Evolutionary conservation across 92 coral and sea anemone genomes (phyloP).

Genomic region (Actinostola sp.): DNA sequence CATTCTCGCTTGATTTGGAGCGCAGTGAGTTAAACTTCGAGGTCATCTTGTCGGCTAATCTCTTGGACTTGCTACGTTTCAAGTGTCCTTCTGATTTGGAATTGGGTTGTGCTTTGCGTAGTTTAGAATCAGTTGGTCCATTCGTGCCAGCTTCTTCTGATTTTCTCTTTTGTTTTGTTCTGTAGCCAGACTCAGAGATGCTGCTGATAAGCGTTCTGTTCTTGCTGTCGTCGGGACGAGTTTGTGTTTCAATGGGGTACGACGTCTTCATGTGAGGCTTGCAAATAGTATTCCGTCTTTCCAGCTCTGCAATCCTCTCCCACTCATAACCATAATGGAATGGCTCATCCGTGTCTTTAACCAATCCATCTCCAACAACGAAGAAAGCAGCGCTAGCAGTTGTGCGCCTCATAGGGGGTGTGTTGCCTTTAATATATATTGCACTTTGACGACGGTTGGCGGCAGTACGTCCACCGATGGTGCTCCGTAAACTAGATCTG

Average conservation of each 20-base stretch:
- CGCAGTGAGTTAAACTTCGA: constrained; percentile 72
- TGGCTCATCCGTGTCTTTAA: constrained; percentile 38
- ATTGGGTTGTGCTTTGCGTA: constrained; percentile 34
- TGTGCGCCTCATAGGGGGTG: constrained; percentile 81
- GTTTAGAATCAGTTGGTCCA: constrained; percentile 5
- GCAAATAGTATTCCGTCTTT: constrained; percentile 84
- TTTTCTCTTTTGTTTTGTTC: constrained; percentile 65
- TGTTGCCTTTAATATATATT: constrained; percentile 69
- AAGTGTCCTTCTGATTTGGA: constrained; percentile 73
- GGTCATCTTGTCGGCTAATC: constrained; percentile 52
- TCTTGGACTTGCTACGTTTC: constrained; percentile 69
- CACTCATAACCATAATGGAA: constrained; percentile 68
- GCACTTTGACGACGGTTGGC: constrained; percentile 86
- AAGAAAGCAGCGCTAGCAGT: constrained; percentile 82
- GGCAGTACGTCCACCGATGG: constrained; percentile 53
- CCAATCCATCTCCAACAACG: constrained; percentile 68
- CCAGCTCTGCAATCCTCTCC: constrained; percentile 86
- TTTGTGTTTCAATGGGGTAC: constrained; percentile 93
- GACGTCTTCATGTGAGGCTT: constrained; percentile 96
- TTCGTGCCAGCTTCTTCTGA: constrained; percentile 27
- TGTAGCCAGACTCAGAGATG: constrained; percentile 41
- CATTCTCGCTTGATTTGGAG: constrained; percentile 72
- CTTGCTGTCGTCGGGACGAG: constrained; percentile 68
- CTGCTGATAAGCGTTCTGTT: constrained; percentile 51
- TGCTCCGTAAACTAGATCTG: constrained; percentile 59